These are phyloP conservation scores for Hydriomena furcata DNA, from an alignment of 2,888 invertebrate genomes.

Conservation along the genomic window DNA sequence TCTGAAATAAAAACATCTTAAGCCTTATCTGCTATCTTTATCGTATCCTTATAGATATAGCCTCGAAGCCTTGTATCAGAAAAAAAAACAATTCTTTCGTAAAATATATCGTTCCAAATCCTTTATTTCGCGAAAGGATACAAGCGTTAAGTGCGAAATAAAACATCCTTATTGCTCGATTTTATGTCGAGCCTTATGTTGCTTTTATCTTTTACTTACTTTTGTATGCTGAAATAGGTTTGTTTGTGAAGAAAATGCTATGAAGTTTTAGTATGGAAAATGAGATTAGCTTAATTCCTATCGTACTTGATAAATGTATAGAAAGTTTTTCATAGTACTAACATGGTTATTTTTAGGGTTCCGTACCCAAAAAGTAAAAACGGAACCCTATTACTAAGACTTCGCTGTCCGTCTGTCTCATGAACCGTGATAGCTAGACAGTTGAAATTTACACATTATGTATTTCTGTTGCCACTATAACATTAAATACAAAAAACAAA, in stretches of 20 bases:
- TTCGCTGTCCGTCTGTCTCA: too few relatives aligned
- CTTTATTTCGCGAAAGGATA: constrained; percentile 40
- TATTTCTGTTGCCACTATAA: too few relatives aligned
- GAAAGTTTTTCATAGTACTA: too few relatives aligned
- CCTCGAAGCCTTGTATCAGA: constrained; percentile 25
- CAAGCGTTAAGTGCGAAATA: constrained; percentile 41
- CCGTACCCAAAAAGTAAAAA: too few relatives aligned
- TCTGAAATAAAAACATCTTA: background rate
- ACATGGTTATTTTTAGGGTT: too few relatives aligned
- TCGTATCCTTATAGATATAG: constrained; percentile 30
- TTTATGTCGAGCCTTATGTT: constrained; percentile 44
- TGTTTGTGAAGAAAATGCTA: constrained; percentile 21
- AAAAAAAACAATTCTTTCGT: constrained; percentile 40
- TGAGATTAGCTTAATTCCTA: too few relatives aligned
- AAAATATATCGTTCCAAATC: constrained; percentile 34
- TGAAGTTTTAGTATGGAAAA: background rate
- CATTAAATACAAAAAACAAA: too few relatives aligned
- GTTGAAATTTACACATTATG: too few relatives aligned
- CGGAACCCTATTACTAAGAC: too few relatives aligned
- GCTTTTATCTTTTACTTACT: constrained; percentile 39
- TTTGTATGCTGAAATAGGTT: constrained; percentile 23
- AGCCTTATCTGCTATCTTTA: constrained; percentile 30
- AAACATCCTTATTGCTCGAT: constrained; percentile 47
- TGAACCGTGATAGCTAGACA: too few relatives aligned
- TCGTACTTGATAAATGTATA: too few relatives aligned